Evolutionary conservation across 2,888 invertebrate genomes (phyloP).

Genomic region (Hipparchia semele): DNA sequence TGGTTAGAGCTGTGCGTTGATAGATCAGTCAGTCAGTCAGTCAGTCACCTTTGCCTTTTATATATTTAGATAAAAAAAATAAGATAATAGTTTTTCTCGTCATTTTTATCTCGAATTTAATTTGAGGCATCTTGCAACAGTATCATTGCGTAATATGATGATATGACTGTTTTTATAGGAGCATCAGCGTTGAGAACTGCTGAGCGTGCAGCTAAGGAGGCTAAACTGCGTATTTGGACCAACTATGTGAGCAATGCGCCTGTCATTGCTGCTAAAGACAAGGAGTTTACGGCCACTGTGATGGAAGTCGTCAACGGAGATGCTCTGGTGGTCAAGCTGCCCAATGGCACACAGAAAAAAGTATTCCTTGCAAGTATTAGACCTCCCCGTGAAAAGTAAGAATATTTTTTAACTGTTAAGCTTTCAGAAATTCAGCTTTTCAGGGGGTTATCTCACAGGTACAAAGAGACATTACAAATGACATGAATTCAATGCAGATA

Average conservation of each 20-base stretch:
- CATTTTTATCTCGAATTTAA: not conserved
- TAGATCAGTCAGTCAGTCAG: too few relatives aligned
- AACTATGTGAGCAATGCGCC: conserved; percentile 92
- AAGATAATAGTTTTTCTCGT: not conserved
- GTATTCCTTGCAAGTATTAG: conserved; percentile 98
- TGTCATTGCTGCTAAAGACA: conserved; percentile 89
- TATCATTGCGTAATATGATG: not conserved
- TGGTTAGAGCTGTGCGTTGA: too few relatives aligned
- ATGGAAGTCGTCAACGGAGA: conserved; percentile 97
- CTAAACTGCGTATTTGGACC: conserved; percentile 94
- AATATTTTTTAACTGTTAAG: not conserved
- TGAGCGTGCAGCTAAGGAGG: conserved; percentile 94
- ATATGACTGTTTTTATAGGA: conserved; percentile 58
- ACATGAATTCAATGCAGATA: too few relatives aligned
- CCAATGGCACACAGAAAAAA: conserved; percentile 92
- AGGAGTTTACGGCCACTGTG: conserved; percentile 91
- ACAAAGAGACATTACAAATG: too few relatives aligned
- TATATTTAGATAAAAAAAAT: too few relatives aligned
- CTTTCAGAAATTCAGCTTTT: too few relatives aligned
- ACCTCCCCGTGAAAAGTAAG: conserved; percentile 91
- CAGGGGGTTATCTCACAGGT: too few relatives aligned
- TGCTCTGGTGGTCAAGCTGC: conserved; percentile 92
- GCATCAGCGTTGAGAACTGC: conserved; percentile 92
- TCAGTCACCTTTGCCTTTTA: too few relatives aligned
- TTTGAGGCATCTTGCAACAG: not conserved